Base-by-base conservation (phyloP, 2,113 vertebrate species). In the Vicugna pacos region DNA sequence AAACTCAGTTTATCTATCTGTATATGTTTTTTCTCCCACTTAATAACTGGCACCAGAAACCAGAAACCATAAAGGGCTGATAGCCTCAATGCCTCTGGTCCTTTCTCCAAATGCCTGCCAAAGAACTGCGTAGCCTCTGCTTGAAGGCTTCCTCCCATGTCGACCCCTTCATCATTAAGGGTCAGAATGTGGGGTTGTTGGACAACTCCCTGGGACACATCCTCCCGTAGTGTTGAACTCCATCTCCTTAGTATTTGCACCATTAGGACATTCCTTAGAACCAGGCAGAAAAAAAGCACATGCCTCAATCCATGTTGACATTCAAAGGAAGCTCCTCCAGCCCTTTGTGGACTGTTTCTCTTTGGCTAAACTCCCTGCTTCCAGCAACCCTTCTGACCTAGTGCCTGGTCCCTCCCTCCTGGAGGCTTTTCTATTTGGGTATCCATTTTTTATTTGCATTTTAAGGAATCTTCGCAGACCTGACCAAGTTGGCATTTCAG, bases 391-490 rank as follows among this genome's bases (percentile, higher is more conserved):
- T 35, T 35, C 76, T 28, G 32, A 50, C 10, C 13, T 69, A 52
- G 65, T 26, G 7, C 35, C 89, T 19, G 3, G 6, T 8, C 24
- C 67, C 77, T 73, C 5, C 13, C 32, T 72, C 46, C 48, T 8
- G 17, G 32, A 42, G 54, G 38, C 8, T 67, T 84, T 81, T 81
- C 48, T 38, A 42, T 58, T n/a, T n/a, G 6, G 6, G 8, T 62
- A 54, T 13, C 48, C 42, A 90, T 60, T 84, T 48, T 52, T 26
- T 38, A 48, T 64, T 56, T 79, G 24, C 64, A 69, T 81, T 82
- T 88, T 46, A 91, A 96, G 58, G 32, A 88, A 65, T n/a, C 35
- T 35, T 58, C 60, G 84, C 52, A 85, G 85, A 79, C 16, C 24
- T 90, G 14, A 24, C 17, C n/a, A 60, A 32, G 6, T 62, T 69